These are phyloP conservation scores for Zaprionus tsacasi DNA, from an alignment of 1,140 invertebrate species.

Conservation along the genomic window DNA sequence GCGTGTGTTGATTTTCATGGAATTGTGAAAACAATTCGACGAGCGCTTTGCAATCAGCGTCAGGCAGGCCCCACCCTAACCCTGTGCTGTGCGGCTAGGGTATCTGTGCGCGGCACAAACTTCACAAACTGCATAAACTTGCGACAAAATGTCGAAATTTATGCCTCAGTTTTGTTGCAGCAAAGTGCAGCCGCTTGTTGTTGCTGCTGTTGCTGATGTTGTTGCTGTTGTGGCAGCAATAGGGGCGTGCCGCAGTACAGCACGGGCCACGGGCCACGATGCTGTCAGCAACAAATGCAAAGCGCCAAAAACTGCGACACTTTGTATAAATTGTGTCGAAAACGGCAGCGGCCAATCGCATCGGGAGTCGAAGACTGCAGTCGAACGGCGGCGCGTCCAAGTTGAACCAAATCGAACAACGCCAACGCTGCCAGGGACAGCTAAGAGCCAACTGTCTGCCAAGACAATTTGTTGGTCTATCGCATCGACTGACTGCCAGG, in stretches of 20 bases:
- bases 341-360: constrained; percentile 65
- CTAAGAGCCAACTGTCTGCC: constrained; percentile 65
- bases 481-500: constrained; percentile 17
- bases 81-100: constrained; percentile 29
- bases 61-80: constrained; percentile 52
- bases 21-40: constrained; percentile 69
- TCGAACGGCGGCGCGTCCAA: constrained; percentile 25
- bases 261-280: constrained; percentile 9
- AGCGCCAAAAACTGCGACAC: constrained; percentile 81
- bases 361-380: constrained; percentile 5
- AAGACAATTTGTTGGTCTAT: constrained; percentile 63
- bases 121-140: constrained; percentile 38
- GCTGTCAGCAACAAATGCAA: constrained; percentile 80
- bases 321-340: constrained; percentile 81
- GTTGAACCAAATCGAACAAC: constrained; percentile 20
- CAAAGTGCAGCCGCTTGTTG: constrained; percentile 14
- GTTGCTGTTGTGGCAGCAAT: constrained; percentile 27
- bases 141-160: constrained; percentile 82
- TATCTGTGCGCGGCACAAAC: constrained; percentile 51
- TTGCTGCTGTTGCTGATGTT: constrained; percentile 2
- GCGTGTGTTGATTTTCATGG: constrained; percentile 66
- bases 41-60: constrained; percentile 70
- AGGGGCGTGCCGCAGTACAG: constrained; percentile 31
- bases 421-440: constrained; percentile 46
- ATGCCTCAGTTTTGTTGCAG: constrained; percentile 65